A percentile compares a stretch with the other conserved stretches of the same genome.
phyloP scores from a whole-genome alignment of 2,888 invertebrate species.

The Tricholauxania praeusta region DNA sequence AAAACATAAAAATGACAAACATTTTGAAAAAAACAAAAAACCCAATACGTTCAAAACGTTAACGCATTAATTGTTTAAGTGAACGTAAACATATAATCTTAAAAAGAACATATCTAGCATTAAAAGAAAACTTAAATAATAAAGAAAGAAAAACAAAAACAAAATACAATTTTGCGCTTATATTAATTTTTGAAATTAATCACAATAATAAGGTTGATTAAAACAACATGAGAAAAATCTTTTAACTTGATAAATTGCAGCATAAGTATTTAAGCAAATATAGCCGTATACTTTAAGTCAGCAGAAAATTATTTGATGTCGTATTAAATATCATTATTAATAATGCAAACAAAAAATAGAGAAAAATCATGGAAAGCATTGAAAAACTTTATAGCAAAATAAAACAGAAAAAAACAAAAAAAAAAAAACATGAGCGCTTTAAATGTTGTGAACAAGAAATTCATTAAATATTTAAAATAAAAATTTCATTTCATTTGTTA shows the following conservation, averaged over 20 bases:
- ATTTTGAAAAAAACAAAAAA: not conserved
- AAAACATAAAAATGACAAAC: too few relatives aligned
- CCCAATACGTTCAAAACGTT: not conserved
- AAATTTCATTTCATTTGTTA: not conserved
- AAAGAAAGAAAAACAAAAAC: not conserved
- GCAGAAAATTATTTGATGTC: conserved; percentile 22
- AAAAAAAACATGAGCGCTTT: conserved; percentile 18
- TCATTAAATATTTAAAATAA: not conserved
- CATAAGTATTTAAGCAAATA: too few relatives aligned
- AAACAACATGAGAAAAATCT: not conserved
- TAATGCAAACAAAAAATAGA: not conserved
- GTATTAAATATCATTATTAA: conserved; percentile 1
- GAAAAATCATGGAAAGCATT: not conserved
- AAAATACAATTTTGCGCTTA: not conserved
- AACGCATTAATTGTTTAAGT: conserved; percentile 19
- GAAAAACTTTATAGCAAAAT: conserved; percentile 1
- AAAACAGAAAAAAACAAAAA: conserved; percentile 2
- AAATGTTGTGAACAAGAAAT: conserved; percentile 21
- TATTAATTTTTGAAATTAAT: conserved; percentile 8
- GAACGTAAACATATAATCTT: not conserved
- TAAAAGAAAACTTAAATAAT: not conserved
- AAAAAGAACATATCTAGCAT: conserved; percentile 18
- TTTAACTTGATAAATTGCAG: too few relatives aligned
- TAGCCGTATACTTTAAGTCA: not conserved
- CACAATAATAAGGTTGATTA: not conserved